Evolutionary conservation across 30 jellyfish, hydroid and myxozoan genomes (phyloP), one percentile per base, ranked within the genome.

Genomic region (Catostylus mosaicus): DNA sequence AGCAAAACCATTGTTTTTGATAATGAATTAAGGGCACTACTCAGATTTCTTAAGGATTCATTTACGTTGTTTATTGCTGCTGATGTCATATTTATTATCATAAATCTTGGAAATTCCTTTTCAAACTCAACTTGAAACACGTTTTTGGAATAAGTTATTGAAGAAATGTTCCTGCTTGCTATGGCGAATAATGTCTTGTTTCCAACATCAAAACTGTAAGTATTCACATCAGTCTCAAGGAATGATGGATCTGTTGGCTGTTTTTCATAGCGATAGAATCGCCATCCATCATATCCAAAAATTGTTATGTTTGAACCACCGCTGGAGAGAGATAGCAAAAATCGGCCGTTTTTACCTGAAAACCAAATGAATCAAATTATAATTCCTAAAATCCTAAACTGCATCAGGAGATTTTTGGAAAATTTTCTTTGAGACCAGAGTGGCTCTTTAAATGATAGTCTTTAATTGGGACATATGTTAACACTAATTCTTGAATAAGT

Each of bases 221-320:
- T 50, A 8, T 8, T 16, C 8, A 67, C 34, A 0, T 43, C 62
- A 27, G 60, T 70, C 29, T 72, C 32, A 16, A 40, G 30, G 65
- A 82, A 71, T 3, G 75, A 60, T 24, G 80, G 66, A 48, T 43
- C 64, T 29, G 1, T 36, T 26, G 90, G 89, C 27, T 74, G 86
- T 30, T 23, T 57, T 10, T 78, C 83, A 29, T 97, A 29, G 16
- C 36, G 79, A 37, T 70, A 51, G 61, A 94, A 94, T 51, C 99
- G 81, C 99, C 99, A 94, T 0, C 99, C 99, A 67, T 94, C 96
- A 62, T 94, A 94, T 3, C 63, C 82, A 61, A 73, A 94, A 0
- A 82, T 38, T 32, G 80, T 88, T 14, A 78, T 76, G 38, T 64
- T 43, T 0, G 71, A 22, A 11, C 26, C 3, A 16, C 77, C 78